Percentiles rank a stretch among this genome's conserved stretches.
Evolutionary conservation across 2,113 vertebrate species (phyloP).

Genomic region (Clarias magur): DNA sequence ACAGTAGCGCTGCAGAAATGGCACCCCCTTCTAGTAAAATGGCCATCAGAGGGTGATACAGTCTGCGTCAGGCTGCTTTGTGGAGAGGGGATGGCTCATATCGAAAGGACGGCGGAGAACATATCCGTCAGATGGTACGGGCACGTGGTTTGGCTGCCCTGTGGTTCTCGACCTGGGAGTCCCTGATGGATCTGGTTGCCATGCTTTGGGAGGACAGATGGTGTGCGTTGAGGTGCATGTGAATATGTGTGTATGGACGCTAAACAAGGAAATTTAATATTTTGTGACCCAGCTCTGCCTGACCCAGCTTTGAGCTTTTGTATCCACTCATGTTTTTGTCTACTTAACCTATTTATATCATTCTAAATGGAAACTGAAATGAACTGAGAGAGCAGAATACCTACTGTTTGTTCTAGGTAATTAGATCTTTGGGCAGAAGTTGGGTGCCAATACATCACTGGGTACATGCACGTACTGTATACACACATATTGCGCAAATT

Average conservation of each 20-base stretch:
- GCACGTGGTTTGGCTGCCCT: conserved; percentile 56
- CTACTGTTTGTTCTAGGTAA: neutral
- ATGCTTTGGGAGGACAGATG: conserved; percentile 72
- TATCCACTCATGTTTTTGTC: neutral
- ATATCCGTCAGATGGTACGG: conserved; percentile 54
- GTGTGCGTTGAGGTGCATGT: conserved; percentile 59
- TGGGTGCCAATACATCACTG: neutral
- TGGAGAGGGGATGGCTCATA: conserved; percentile 31
- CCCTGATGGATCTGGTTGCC: conserved; percentile 68
- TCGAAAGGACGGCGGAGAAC: conserved; percentile 13
- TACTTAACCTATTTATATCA: neutral
- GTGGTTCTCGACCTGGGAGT: conserved; percentile 58
- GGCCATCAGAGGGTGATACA: neutral
- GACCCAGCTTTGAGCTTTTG: neutral
- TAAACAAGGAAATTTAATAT: conserved; percentile 70
- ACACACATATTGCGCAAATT: no score
- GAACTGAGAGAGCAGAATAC: neutral
- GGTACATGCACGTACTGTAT: no score
- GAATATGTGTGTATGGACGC: conserved; percentile 42
- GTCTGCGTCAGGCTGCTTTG: conserved; percentile 9
- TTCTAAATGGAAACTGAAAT: neutral
- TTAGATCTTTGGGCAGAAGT: neutral
- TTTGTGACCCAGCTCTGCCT: conserved; percentile 64
- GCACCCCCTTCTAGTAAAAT: neutral
- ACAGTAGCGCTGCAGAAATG: neutral